Conservation (phyloP, 2,888 invertebrate species). For the Polydesmus complanatus region DNA sequence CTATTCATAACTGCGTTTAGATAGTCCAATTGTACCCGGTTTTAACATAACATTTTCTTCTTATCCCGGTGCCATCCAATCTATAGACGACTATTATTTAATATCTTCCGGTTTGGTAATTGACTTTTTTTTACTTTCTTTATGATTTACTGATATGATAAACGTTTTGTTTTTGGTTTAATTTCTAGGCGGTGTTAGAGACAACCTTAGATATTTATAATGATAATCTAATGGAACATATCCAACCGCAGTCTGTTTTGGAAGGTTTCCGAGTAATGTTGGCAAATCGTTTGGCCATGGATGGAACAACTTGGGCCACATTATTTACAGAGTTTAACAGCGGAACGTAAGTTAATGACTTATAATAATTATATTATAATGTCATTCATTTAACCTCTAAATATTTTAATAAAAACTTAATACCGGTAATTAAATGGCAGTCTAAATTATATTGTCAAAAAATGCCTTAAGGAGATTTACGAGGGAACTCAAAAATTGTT, state of each 20-base stretch:
- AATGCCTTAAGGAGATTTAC: too few relatives aligned
- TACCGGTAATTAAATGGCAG: too few relatives aligned
- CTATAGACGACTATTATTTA: slow-evolving; percentile 46
- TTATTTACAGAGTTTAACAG: slow-evolving; percentile 55
- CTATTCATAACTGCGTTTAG: slow-evolving; percentile 14
- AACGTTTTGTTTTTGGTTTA: background rate
- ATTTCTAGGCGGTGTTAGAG: slow-evolving; percentile 47
- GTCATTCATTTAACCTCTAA: too few relatives aligned
- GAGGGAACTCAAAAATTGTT: too few relatives aligned
- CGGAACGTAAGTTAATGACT: slow-evolving; percentile 48
- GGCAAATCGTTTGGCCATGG: slow-evolving; percentile 62
- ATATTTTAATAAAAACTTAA: too few relatives aligned
- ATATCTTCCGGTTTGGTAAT: slow-evolving; percentile 44
- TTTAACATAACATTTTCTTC: slow-evolving; percentile 60
- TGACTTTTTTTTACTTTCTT: background rate
- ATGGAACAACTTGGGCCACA: slow-evolving; percentile 58
- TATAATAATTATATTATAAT: background rate
- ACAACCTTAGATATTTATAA: slow-evolving; percentile 66
- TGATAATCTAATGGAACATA: slow-evolving; percentile 49
- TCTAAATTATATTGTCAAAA: too few relatives aligned
- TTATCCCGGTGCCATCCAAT: slow-evolving; percentile 51
- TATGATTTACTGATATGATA: too few relatives aligned
- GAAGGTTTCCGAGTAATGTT: slow-evolving; percentile 64
- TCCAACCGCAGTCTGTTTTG: slow-evolving; percentile 48
- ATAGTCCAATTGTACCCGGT: slow-evolving; percentile 44